These are phyloP conservation scores for Acipenser transmontanus DNA, from an alignment of 2,797 vertebrate genomes.

Conservation along the genomic window DNA sequence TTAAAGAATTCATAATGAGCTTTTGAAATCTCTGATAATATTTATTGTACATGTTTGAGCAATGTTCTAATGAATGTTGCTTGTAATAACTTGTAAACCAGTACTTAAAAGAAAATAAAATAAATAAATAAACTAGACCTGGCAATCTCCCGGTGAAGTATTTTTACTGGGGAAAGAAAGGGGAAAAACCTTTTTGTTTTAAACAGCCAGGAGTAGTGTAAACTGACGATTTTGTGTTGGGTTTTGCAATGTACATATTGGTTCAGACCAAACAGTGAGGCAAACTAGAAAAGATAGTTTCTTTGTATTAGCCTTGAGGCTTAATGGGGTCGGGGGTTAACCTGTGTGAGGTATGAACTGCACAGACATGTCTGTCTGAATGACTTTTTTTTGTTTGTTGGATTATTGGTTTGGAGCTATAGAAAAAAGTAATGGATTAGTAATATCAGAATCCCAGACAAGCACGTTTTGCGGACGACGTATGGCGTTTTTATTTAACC, in stretches of 20 bases:
- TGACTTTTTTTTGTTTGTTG: background rate
- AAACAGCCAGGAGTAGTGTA: too few species aligned
- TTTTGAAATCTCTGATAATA: slow-evolving; percentile 68
- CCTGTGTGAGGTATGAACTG: background rate
- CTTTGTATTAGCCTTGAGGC: background rate
- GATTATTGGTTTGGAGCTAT: too few species aligned
- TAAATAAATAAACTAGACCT: too few species aligned
- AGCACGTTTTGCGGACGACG: too few species aligned
- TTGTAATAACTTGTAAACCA: slow-evolving; percentile 51
- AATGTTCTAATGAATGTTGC: slow-evolving; percentile 49
- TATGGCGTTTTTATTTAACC: too few species aligned
- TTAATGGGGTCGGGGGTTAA: background rate
- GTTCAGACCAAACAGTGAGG: background rate
- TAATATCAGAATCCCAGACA: too few species aligned
- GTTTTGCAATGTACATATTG: background rate
- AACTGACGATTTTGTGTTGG: background rate
- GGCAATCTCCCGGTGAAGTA: too few species aligned
- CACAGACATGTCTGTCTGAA: background rate
- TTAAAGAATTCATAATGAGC: slow-evolving; percentile 69
- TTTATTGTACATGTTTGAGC: slow-evolving; percentile 66
- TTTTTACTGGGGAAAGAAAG: too few species aligned
- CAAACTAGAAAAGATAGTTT: background rate
- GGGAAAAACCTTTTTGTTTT: too few species aligned
- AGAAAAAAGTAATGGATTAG: too few species aligned
- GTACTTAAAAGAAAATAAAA: background rate